Percentiles rank a stretch among this genome's conserved stretches.
These are phyloP conservation scores for Talpa occidentalis DNA, from an alignment of 2,113 vertebrate species.

Conservation along the genomic window DNA sequence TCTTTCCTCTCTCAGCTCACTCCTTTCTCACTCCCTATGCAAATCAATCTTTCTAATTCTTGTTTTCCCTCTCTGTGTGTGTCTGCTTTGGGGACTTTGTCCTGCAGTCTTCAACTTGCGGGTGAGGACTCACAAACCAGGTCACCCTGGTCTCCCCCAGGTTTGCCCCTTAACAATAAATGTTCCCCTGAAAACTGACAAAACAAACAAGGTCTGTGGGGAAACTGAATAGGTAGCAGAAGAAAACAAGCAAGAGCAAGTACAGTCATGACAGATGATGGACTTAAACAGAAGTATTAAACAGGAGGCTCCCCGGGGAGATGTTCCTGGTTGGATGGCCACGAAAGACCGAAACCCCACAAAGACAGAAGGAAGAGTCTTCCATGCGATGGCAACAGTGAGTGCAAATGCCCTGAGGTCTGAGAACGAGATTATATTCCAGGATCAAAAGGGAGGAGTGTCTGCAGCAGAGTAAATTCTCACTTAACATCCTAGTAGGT, in stretches of 20 bases:
- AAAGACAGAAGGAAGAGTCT: not conserved
- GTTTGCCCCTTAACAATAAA: not conserved
- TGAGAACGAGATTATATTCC: not conserved
- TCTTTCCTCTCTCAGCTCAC: no score
- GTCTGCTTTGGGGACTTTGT: no score
- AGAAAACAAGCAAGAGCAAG: not conserved
- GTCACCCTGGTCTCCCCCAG: no score
- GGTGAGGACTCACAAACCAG: no score
- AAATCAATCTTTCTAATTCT: no score
- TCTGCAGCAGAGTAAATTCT: not conserved
- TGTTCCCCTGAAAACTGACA: not conserved
- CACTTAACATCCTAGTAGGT: no score
- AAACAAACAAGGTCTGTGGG: not conserved
- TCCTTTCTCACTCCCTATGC: no score
- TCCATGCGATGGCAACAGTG: not conserved
- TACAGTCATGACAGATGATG: not conserved
- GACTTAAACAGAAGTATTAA: not conserved
- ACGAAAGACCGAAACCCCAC: not conserved
- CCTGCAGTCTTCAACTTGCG: no score
- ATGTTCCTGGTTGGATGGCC: not conserved
- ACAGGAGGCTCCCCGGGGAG: no score
- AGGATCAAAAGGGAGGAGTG: not conserved
- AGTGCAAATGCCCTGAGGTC: not conserved
- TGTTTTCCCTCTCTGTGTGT: no score
- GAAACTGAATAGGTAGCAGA: not conserved